phyloP scores from a whole-genome alignment of 2,888 invertebrate species.

The Megalurothrips usitatus region DNA sequence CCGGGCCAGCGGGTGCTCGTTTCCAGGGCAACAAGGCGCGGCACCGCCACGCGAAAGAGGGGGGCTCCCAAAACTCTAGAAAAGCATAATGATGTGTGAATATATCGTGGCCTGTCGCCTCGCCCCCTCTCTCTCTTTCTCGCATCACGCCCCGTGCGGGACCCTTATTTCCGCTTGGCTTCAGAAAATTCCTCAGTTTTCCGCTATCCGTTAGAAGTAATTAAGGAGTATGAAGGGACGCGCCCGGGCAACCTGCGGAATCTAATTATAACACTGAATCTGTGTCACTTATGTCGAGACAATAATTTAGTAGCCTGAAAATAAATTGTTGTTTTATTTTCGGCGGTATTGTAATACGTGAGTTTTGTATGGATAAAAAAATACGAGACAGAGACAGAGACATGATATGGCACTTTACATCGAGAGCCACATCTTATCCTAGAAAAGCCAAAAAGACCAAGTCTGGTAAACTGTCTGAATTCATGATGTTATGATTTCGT shows the following conservation, averaged over 20 bases:
- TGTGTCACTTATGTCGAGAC: conserved; percentile 3
- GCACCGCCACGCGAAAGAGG: neutral
- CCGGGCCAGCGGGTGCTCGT: neutral
- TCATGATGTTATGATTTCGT: neutral
- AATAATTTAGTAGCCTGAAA: conserved; percentile 6
- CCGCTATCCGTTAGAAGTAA: neutral
- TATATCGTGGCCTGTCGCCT: neutral
- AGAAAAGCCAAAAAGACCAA: conserved; percentile 18
- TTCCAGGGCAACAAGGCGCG: neutral
- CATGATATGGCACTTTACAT: neutral
- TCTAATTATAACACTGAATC: neutral
- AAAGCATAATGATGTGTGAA: conserved; percentile 15
- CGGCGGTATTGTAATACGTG: neutral
- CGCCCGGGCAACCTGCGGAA: neutral
- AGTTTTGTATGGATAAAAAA: neutral
- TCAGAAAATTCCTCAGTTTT: neutral
- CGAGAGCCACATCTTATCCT: neutral
- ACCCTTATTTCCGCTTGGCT: neutral
- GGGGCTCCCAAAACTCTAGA: neutral
- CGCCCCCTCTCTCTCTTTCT: no score
- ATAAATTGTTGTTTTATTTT: neutral
- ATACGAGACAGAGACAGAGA: neutral
- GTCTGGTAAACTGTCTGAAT: conserved; percentile 16
- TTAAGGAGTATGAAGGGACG: neutral
- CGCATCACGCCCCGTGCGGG: no score